phyloP scores from a whole-genome alignment of 2,113 vertebrate genomes.

The Lipophrys pholis region DNA sequence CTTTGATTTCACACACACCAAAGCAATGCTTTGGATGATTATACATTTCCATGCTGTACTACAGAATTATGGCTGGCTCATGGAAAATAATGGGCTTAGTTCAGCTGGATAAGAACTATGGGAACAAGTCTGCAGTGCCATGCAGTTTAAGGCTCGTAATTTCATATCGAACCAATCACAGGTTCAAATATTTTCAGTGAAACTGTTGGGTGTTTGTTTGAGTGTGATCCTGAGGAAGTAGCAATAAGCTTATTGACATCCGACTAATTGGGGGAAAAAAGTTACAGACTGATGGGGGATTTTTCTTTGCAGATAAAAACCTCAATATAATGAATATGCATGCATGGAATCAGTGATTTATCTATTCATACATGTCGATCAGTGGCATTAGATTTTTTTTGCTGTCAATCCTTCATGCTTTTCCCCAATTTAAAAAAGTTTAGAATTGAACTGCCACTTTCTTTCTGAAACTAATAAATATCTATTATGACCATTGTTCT shows the following conservation, averaged over 20 bases:
- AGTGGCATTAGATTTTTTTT: too few species aligned
- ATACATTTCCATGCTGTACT: slow-evolving; percentile 57
- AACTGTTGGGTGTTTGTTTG: background rate
- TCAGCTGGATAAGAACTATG: slow-evolving; percentile 57
- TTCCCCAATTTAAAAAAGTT: too few species aligned
- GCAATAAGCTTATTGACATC: background rate
- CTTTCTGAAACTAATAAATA: too few species aligned
- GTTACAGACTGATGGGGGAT: background rate
- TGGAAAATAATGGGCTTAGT: slow-evolving; percentile 67
- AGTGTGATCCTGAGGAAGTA: background rate
- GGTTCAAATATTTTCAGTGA: background rate
- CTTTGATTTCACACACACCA: slow-evolving; percentile 51
- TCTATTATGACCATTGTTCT: too few species aligned
- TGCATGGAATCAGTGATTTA: background rate
- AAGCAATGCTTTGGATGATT: slow-evolving; percentile 65
- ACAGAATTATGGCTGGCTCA: slow-evolving; percentile 59
- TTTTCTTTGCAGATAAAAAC: background rate
- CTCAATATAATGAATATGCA: background rate
- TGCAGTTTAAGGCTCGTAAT: slow-evolving; percentile 56
- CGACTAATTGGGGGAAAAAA: background rate
- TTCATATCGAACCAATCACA: slow-evolving; percentile 38
- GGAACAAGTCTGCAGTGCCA: slow-evolving; percentile 58
- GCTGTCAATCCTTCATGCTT: too few species aligned
- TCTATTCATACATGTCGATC: too few species aligned
- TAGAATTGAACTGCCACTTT: too few species aligned